These are phyloP conservation scores for Hecatera dysodea DNA, from an alignment of 2,888 invertebrate genomes.

Conservation along the genomic window DNA sequence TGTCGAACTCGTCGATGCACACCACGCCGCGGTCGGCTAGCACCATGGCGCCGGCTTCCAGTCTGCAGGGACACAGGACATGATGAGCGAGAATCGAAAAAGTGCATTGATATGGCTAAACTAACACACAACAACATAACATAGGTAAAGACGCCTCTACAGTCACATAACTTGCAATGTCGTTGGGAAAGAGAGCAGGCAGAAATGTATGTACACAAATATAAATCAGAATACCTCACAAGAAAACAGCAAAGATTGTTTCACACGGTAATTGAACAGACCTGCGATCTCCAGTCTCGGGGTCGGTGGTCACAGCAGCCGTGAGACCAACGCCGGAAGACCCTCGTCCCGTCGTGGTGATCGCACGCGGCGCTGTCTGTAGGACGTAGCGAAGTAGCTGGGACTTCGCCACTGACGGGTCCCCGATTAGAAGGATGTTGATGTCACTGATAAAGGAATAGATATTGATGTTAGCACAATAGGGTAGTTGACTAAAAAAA, in stretches of 20 bases:
- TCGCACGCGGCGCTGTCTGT: constrained; percentile 98
- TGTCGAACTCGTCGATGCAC: constrained; percentile 99
- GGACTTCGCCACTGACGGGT: constrained; percentile 99
- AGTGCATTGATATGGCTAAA: too few species aligned
- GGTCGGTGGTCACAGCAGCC: constrained; percentile 99
- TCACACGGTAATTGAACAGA: constrained; percentile 56
- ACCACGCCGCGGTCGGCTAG: constrained; percentile 99
- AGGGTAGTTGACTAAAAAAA: too few species aligned
- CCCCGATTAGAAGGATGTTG: constrained; percentile 98
- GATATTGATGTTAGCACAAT: not conserved
- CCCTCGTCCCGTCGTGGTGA: constrained; percentile 99
- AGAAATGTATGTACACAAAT: too few species aligned
- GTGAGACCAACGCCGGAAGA: constrained; percentile 99
- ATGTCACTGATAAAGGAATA: constrained; percentile 90
- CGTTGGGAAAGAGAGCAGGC: not conserved
- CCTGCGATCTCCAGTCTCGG: constrained; percentile 96
- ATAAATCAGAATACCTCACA: too few species aligned
- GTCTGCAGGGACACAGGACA: constrained; percentile 80
- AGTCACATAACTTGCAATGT: not conserved
- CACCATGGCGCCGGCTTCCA: constrained; percentile 99
- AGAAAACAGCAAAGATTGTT: too few species aligned
- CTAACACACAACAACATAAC: too few species aligned
- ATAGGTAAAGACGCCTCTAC: not conserved
- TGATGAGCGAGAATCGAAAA: not conserved
- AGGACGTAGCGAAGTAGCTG: constrained; percentile 98